phyloP scores from a whole-genome alignment of 2,113 vertebrate genomes.

The Psilopogon haemacephalus region DNA sequence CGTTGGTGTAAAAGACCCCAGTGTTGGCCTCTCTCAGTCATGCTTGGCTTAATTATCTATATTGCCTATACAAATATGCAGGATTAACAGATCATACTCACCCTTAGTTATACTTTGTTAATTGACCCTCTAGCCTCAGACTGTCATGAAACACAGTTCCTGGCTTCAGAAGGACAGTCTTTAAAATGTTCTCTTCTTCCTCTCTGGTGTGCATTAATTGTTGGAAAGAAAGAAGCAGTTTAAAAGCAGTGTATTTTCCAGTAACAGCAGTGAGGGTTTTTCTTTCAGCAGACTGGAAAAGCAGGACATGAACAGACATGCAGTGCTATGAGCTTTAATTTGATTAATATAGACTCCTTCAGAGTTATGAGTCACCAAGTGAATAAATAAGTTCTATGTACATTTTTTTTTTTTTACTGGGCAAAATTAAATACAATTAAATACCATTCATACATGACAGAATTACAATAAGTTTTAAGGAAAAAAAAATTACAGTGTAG shows the following conservation, averaged over 20 bases:
- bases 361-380: not conserved
- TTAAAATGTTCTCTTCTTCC: not conserved
- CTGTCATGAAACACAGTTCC: not conserved
- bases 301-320: not conserved
- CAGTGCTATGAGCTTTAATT: not conserved
- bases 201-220: not conserved
- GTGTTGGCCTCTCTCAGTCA: too few species aligned
- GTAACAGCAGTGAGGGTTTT: fast-evolving
- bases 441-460: not conserved
- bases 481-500: not conserved
- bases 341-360: not conserved
- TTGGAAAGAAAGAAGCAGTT: not conserved
- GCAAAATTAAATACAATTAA: not conserved
- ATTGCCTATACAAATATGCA: not conserved
- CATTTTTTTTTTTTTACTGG: not conserved
- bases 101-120: not conserved
- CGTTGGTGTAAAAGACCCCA: too few species aligned
- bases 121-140: not conserved
- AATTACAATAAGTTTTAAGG: not conserved
- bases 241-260: not conserved
- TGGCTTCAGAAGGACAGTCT: not conserved
- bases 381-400: not conserved
- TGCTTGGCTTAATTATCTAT: not conserved
- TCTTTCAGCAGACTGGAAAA: not conserved
- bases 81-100: not conserved